phyloP scores from a whole-genome alignment of 1,140 invertebrate genomes.

The Atopsyche davidsoni region DNA sequence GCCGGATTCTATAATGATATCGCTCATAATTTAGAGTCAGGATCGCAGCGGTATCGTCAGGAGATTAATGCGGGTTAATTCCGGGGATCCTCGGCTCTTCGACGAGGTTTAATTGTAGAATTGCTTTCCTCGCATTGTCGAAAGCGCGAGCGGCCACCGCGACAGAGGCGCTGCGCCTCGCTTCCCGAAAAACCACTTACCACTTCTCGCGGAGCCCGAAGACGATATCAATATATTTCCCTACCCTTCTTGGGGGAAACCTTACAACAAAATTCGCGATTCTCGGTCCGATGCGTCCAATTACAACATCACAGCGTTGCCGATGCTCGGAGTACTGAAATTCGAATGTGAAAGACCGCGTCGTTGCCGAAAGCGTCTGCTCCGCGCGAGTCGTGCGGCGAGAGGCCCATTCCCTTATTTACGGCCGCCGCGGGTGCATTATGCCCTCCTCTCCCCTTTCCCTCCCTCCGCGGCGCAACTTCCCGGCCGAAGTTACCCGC shows the following conservation, averaged over 20 bases:
- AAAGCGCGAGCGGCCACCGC: no score
- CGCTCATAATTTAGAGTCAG: conserved; percentile 30
- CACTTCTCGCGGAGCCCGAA: no score
- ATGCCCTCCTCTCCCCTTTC: no score
- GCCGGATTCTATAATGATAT: conserved; percentile 30
- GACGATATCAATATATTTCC: no score
- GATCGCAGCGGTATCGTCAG: conserved; percentile 30
- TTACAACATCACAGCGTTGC: no score
- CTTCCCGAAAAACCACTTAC: no score
- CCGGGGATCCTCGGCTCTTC: conserved; percentile 26
- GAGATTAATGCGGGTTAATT: conserved; percentile 30
- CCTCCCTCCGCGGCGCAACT: conserved; percentile 7
- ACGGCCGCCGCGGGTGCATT: conserved; percentile 23
- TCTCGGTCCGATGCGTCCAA: no score
- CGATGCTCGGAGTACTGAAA: not conserved
- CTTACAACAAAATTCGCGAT: no score
- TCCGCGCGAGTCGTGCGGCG: no score
- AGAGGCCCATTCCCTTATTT: conserved; percentile 23
- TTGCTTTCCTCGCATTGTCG: conserved; percentile 22
- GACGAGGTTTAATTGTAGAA: conserved; percentile 30
- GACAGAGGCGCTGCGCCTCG: no score
- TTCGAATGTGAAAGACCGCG: conserved; percentile 7
- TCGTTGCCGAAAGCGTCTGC: conserved; percentile 8
- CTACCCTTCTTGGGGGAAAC: no score
- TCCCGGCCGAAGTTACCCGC: conserved; percentile 1